These are phyloP conservation scores for Loris lydekkerianus DNA, from an alignment of 2,797 vertebrate genomes.

Conservation along the genomic window DNA sequence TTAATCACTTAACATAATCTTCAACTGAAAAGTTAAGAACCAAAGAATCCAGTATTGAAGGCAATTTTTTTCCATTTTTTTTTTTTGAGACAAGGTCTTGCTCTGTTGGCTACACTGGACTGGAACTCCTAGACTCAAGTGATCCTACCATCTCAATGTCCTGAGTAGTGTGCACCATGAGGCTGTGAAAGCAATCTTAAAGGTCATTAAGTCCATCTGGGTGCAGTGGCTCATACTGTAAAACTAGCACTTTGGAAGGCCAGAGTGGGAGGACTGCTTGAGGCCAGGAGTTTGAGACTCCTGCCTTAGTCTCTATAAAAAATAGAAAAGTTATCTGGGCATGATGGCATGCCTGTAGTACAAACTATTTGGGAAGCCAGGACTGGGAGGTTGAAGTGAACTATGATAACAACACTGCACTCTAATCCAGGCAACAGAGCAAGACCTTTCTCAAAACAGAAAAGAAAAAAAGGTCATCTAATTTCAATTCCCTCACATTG, in stretches of 20 bases:
- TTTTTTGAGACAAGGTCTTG: too few species aligned
- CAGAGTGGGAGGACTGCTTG: background rate
- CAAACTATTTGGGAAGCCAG: background rate
- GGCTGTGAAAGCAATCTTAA: slow-evolving; percentile 5
- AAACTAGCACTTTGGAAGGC: background rate
- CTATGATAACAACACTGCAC: background rate
- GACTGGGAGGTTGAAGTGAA: background rate
- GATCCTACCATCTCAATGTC: too few species aligned
- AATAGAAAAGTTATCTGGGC: too few species aligned
- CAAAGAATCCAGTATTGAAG: slow-evolving; percentile 13
- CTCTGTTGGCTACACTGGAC: too few species aligned
- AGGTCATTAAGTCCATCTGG: background rate
- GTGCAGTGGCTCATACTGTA: background rate
- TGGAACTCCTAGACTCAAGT: too few species aligned
- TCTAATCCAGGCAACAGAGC: background rate
- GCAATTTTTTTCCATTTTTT: background rate
- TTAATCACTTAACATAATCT: background rate
- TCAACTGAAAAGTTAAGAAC: slow-evolving; percentile 11
- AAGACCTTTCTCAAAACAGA: background rate
- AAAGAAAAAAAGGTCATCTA: background rate
- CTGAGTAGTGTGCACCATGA: too few species aligned
- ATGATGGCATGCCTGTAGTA: too few species aligned
- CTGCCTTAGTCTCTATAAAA: too few species aligned
- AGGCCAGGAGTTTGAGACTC: background rate
- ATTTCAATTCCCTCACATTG: background rate